These are phyloP conservation scores for Idris sp. DNA, from an alignment of 1,140 invertebrate species.

Conservation along the genomic window DNA sequence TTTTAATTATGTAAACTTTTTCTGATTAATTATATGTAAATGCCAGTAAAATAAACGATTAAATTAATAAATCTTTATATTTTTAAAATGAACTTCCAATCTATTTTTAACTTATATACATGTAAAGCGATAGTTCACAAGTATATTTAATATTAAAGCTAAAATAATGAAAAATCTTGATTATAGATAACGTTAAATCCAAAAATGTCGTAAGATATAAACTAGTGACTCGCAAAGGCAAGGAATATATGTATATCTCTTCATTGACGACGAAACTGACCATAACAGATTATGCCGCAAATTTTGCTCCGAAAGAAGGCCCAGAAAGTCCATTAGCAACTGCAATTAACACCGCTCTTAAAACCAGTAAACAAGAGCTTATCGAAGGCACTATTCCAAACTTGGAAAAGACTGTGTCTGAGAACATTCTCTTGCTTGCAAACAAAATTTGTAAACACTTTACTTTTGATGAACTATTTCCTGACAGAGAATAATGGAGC, in stretches of 20 bases:
- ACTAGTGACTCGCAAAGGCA: conserved; percentile 50
- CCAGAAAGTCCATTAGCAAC: conserved; percentile 53
- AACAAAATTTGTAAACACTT: conserved; percentile 70
- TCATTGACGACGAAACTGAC: conserved; percentile 63
- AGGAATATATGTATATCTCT: conserved; percentile 59
- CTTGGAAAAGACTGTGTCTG: conserved; percentile 66
- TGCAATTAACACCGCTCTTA: conserved; percentile 63
- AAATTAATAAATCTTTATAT: too few species aligned
- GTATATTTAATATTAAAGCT: too few species aligned
- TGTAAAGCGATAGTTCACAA: too few species aligned
- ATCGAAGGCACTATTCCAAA: conserved; percentile 61
- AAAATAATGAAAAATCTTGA: too few species aligned
- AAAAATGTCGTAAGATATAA: conserved; percentile 50
- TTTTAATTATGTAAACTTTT: too few species aligned
- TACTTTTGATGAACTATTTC: conserved; percentile 71
- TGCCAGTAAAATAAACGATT: too few species aligned
- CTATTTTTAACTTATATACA: neutral
- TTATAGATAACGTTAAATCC: conserved; percentile 57
- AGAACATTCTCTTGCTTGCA: conserved; percentile 48
- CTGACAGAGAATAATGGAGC: conserved; percentile 68
- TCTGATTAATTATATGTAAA: too few species aligned
- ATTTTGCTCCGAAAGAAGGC: conserved; percentile 46
- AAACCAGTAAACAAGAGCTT: conserved; percentile 63
- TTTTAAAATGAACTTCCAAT: neutral
- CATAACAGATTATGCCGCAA: conserved; percentile 55